Base-by-base conservation (phyloP, 1,140 invertebrate species). In the Acromyrmex heyeri region DNA sequence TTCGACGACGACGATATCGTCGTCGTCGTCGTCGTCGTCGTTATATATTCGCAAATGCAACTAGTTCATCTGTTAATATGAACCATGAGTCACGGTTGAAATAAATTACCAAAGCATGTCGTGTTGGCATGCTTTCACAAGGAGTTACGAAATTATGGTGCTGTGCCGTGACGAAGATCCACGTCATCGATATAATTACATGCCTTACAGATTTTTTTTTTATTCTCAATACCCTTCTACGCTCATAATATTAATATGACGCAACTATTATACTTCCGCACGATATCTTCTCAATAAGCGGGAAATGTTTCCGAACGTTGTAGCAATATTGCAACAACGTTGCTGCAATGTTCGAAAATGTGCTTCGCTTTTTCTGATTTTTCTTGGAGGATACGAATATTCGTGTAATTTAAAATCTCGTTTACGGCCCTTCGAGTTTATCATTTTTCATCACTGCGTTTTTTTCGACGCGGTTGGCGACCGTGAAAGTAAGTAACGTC, bases 71-170 rank as follows among this genome's bases (percentile, higher is more conserved):
- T 92, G 93, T 92, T 93, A 87, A 85, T 90, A 61, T 77, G 79
- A 81, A 75, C 59, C 81, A 83, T 93, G 92, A 94, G 92, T 94
- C 92, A 94, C 86, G 91, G 79, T 89, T 91, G 88, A 90, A 92
- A 93, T 92, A 93, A 93, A 76, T 93, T 92, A 92, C 86, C 59
- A 88, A 85, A 81, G 38, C 38, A 44, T 24, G 77, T 88, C 65
- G 55, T 77, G 76, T 83, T 76, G 87, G 64, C 69, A 69, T 77
- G 76, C 79, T 86, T 88, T 87, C 87, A 69, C 85, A 79, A 38
- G 57, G 64, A 87, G 91, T 94, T 93, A 93, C 89, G 89, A 94
- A 93, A 94, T 91, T 92, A 87, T 73, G 86, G 77, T 67, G 85
- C 85, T 69, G 30, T 62, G 44, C 67, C 34, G 21, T 72, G 55